Base-by-base conservation (phyloP, 2,888 invertebrate genomes). In the Lamproptera curius region DNA sequence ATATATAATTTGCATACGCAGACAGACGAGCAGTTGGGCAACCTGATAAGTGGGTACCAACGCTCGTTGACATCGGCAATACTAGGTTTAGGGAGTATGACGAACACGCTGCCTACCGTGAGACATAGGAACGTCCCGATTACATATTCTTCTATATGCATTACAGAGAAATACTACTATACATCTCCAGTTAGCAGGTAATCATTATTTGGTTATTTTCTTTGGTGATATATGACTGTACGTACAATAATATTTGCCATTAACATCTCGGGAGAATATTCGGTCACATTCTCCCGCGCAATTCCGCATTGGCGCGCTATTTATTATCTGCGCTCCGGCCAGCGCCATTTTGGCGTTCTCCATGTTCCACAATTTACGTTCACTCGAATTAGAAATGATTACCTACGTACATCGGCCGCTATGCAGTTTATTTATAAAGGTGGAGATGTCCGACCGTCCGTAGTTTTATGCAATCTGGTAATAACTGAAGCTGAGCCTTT, bases 321-420 rank as follows among this genome's bases (percentile, higher is more conserved):
- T 43, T 26, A 40, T 40, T 35, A 44, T 49, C 42, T 39, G 17
- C 20, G 44, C 23, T 31, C 40, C 20, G 44, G 17, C 35, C 28
- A 39, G 39, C 49, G 44, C 36, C 39, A 40, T 49, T 49, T 49
- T 44, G 45, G 40, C 36, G 31, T 36, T 17, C 44, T 49, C 44
- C 49, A 40, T 40, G 49, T 33, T 49, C 44, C 49, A 49, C 40
- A 40, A 49, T 40, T 20, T 40, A 49, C 10, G 47, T 42, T 36
- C 28, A 17, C 40, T 40, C 34, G 44, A 49, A 38, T 44, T 49
- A 49, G 49, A 49, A 31, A 31, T 15, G 35, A n/a, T 39, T 35
- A 33, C 48, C 39, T 15, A 43, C 48, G 43, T 40, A 49, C 49
- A 34, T 34, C 34, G 16, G 31, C n/a, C 9, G 40, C 40, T 9